Conservation (phyloP, 2,888 invertebrate species). For the Neria commutata region DNA sequence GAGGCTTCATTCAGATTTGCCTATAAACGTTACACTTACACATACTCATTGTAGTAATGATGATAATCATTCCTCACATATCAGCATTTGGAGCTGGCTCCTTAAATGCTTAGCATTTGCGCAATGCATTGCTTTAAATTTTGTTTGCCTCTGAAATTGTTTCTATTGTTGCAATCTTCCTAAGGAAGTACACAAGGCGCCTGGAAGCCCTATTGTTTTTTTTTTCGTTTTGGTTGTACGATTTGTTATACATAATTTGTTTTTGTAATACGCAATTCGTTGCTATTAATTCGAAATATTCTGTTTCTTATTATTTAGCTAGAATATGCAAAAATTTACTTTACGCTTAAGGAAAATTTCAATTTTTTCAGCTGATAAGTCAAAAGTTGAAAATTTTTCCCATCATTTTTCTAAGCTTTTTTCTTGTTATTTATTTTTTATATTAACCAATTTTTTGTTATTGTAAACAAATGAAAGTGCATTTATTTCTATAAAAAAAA, state of each 20-base stretch:
- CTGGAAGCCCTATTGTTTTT: too few relatives aligned
- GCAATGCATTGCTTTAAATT: background rate
- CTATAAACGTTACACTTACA: background rate
- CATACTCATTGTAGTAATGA: too few relatives aligned
- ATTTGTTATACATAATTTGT: background rate
- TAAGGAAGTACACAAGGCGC: too few relatives aligned
- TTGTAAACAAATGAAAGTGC: background rate
- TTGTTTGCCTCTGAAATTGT: background rate
- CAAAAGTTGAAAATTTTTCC: background rate
- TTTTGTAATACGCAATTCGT: background rate
- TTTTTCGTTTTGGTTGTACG: too few relatives aligned
- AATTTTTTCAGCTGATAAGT: slow-evolving; percentile 39
- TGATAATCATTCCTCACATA: slow-evolving; percentile 53
- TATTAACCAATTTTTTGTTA: slow-evolving; percentile 32
- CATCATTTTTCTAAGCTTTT: background rate
- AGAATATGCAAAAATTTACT: slow-evolving; percentile 18
- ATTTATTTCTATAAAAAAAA: too few relatives aligned
- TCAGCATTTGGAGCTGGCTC: slow-evolving; percentile 44
- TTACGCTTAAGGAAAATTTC: slow-evolving; percentile 44
- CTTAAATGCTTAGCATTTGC: slow-evolving; percentile 37
- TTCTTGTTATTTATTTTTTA: slow-evolving; percentile 27
- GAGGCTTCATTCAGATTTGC: background rate
- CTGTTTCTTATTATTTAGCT: slow-evolving; percentile 45
- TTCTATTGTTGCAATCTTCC: too few relatives aligned
- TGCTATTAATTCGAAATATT: slow-evolving; percentile 51